phyloP scores from a whole-genome alignment of 2,113 vertebrate genomes.

The Macaca mulatta region DNA sequence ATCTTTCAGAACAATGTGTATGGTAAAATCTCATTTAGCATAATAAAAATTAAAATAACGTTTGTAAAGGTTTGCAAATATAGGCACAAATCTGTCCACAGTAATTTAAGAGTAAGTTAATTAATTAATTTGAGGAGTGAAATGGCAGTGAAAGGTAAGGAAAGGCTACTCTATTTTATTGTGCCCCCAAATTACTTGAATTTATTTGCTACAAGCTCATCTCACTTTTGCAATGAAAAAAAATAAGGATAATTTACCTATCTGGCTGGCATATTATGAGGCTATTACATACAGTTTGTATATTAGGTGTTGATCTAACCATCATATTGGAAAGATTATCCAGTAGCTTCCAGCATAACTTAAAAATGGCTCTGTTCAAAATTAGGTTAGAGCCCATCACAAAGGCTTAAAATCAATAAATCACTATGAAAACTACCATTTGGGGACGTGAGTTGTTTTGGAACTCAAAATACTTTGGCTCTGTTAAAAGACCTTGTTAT shows the following conservation, averaged over 20 bases:
- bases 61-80: not conserved
- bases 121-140: not conserved
- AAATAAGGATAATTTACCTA: not conserved
- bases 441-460: conserved; percentile 43
- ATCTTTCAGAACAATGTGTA: not conserved
- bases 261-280: not conserved
- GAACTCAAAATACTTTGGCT: conserved; percentile 55
- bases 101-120: not conserved
- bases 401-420: not conserved
- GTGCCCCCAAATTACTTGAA: not conserved
- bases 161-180: not conserved
- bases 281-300: not conserved
- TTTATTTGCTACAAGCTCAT: not conserved
- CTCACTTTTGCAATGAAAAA: not conserved
- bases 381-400: not conserved
- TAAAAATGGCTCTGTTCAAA: not conserved
- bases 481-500: conserved; percentile 43
- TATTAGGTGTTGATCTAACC: not conserved
- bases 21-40: not conserved
- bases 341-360: not conserved
- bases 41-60: not conserved
- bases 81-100: not conserved
- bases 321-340: not conserved
- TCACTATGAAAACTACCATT: conserved; percentile 39
- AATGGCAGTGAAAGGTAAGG: not conserved